phyloP scores from a whole-genome alignment of 2,113 vertebrate species.

The Orthonyx spaldingii region DNA sequence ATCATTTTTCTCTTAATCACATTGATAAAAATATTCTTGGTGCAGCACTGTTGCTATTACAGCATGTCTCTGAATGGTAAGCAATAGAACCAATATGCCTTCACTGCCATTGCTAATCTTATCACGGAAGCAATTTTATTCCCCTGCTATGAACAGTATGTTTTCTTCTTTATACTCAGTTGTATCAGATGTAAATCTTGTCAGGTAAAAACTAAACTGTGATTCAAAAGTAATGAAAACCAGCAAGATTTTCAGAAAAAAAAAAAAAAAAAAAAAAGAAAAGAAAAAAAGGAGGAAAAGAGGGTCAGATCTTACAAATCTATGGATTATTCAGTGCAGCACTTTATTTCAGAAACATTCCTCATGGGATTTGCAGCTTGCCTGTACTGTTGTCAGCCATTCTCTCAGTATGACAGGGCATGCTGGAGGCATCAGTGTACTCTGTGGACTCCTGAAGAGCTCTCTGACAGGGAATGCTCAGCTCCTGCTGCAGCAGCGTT shows the following conservation, averaged over 20 bases:
- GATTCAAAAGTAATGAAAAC: neutral
- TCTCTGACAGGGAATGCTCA: conserved; percentile 17
- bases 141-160: neutral
- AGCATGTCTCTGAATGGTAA: neutral
- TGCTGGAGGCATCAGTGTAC: neutral
- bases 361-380: conserved; percentile 25
- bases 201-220: neutral
- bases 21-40: neutral
- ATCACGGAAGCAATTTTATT: neutral
- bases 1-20: neutral
- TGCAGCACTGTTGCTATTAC: neutral
- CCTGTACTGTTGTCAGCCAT: neutral
- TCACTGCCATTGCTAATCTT: neutral
- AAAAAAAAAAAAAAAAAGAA: no score
- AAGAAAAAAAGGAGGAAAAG: rapidly evolving
- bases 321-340: neutral
- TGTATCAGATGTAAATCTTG: neutral
- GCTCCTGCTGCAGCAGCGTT: conserved; percentile 25
- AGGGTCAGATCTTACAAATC: neutral
- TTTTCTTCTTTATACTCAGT: neutral
- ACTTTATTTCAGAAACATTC: neutral
- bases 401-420: neutral
- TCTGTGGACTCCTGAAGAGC: neutral
- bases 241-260: neutral
- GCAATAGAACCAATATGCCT: neutral